A percentile compares a stretch with the other conserved stretches of the same genome.
phyloP scores from a whole-genome alignment of 2,113 vertebrate species.

The Vanacampus margaritifer region DNA sequence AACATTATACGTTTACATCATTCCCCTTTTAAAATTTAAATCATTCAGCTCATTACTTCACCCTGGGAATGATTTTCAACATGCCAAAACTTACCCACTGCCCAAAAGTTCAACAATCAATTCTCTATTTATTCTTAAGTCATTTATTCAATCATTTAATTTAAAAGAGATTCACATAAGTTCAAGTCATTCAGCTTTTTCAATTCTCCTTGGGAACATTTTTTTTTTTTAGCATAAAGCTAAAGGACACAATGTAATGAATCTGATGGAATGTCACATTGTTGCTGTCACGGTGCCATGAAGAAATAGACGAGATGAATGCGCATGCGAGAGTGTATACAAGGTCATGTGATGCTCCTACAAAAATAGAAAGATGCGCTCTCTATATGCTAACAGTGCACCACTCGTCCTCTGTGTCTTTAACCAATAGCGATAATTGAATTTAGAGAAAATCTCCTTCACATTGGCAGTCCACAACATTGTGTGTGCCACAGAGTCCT shows the following conservation, averaged over 20 bases:
- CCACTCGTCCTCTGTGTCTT: slow-evolving; percentile 34
- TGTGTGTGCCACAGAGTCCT: slow-evolving; percentile 28
- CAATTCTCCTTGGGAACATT: no score
- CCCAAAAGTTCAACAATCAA: no score
- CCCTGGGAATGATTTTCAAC: no score
- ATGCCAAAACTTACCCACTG: no score
- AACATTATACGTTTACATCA: no score
- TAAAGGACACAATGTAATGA: slow-evolving; percentile 15
- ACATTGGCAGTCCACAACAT: slow-evolving; percentile 31
- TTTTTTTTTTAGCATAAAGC: no score
- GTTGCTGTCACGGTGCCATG: not conserved
- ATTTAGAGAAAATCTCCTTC: slow-evolving; percentile 56
- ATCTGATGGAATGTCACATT: slow-evolving; percentile 24
- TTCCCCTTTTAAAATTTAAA: no score
- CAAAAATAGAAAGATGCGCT: slow-evolving; percentile 27
- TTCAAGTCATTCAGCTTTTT: no score
- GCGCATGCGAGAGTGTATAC: slow-evolving; percentile 2
- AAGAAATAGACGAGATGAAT: slow-evolving; percentile 14
- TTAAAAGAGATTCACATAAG: no score
- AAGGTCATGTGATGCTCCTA: slow-evolving; percentile 9
- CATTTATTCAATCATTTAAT: no score
- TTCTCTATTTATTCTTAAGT: no score
- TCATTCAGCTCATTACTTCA: no score
- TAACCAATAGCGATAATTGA: slow-evolving; percentile 45
- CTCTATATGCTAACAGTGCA: slow-evolving; percentile 4